Conservation (phyloP, 2,113 vertebrate genomes). For the Odontophorus gujanensis region DNA sequence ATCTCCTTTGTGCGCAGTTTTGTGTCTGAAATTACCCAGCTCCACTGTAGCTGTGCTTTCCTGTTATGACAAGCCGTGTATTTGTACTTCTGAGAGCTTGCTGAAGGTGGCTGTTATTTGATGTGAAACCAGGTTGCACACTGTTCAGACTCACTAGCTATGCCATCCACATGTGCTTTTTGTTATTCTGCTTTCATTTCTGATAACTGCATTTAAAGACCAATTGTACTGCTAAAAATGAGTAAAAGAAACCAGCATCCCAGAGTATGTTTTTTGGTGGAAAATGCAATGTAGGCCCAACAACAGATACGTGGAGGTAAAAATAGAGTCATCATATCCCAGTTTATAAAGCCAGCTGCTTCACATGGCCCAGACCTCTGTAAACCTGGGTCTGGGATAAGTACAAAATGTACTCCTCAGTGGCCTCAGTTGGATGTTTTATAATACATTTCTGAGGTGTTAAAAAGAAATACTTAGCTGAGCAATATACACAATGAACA, state of each 20-base stretch:
- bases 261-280: background rate
- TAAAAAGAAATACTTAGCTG: too few relatives aligned
- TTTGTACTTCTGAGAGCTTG: background rate
- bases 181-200: background rate
- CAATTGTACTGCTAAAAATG: background rate
- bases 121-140: rapidly evolving
- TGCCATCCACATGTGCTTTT: background rate
- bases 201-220: background rate
- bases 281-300: background rate
- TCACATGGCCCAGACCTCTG: background rate
- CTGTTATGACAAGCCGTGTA: rapidly evolving
- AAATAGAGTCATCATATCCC: background rate
- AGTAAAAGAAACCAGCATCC: background rate
- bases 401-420: rapidly evolving
- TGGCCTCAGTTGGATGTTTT: too few relatives aligned
- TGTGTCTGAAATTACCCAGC: too few relatives aligned
- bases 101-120: background rate
- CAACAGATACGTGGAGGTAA: background rate
- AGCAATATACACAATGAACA: too few relatives aligned
- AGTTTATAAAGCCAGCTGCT: background rate
- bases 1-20: background rate
- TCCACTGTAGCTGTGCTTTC: background rate
- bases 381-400: background rate
- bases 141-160: background rate
- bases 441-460: too few relatives aligned